Evolutionary conservation across 1,140 invertebrate species (phyloP), one percentile per base, ranked within the genome.

Genomic region (Brachionus rotundiformis): DNA sequence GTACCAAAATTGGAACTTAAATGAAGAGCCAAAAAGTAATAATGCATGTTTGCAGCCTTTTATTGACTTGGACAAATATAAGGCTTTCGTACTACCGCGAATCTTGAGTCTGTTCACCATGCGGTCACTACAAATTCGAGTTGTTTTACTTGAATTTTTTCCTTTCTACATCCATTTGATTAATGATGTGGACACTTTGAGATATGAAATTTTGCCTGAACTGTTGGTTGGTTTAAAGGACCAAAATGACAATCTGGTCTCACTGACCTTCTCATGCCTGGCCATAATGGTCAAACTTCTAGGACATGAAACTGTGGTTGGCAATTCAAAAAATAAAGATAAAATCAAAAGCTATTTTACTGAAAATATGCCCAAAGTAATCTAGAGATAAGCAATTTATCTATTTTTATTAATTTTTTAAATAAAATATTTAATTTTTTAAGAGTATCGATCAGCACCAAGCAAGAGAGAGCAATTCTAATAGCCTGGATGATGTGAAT

Each of bases 301-400:
- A 10, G 76, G 76, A 19, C 19, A 23, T 2, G 76, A 79, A n/a
- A 41, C 54, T 19, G 76, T 79, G 0, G 59, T 79, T 63, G 76
- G 76, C n/a, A 63, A 63, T 25, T 16, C 3, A 0, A 63, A 39
- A 29, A 7, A 16, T 3, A 36, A 59, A 27, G 59, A 79, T 13
- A 19, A 68, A 0, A 5, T 11, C n/a, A 68, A 19, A n/a, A 79
- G 11, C 10, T 79, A 79, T 59, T 79, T 79, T 63, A 59, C 16
- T 16, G 76, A 79, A 39, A 79, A 79, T 39, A 54, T 79, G 11
- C 76, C 76, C 4, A 79, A 79, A 79, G 73, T 77, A 77, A 79
- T n/a, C 36, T 44, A 25, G 11, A 11, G 23, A 25, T 41, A n/a
- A n/a, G 11, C 11, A 13, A 41, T 11, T 59, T 59, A 19, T n/a